These are phyloP conservation scores for Polydrusus pterygomalis DNA, from an alignment of 2,888 invertebrate species.

Conservation along the genomic window DNA sequence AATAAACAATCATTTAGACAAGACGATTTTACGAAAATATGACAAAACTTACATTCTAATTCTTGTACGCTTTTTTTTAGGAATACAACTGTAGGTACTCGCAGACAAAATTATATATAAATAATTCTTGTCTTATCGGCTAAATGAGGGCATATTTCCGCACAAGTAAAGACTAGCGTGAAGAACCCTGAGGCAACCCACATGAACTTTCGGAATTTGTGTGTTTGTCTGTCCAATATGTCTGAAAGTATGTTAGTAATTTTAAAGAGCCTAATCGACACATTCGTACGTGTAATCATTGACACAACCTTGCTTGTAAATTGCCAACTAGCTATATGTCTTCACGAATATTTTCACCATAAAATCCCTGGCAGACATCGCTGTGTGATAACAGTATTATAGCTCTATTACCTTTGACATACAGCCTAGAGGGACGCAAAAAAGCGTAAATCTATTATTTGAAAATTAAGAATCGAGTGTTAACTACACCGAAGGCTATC, in stretches of 20 bases:
- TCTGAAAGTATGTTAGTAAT: background rate
- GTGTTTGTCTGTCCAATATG: background rate
- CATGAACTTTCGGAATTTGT: no score
- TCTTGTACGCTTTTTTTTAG: no score
- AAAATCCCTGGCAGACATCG: background rate
- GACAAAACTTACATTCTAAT: no score
- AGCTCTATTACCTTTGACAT: conserved; percentile 29
- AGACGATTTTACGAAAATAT: no score
- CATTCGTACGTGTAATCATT: background rate
- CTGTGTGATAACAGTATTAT: conserved; percentile 2
- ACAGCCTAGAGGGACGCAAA: conserved; percentile 17
- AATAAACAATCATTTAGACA: no score
- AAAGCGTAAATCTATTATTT: background rate
- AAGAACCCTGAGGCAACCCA: background rate
- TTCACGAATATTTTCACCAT: conserved; percentile 10
- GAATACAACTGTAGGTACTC: no score
- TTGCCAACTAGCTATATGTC: background rate
- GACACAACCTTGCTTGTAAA: background rate
- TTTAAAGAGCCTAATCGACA: background rate
- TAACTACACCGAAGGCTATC: background rate
- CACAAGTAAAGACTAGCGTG: no score
- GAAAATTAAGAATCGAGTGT: conserved; percentile 26
- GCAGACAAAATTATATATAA: no score
- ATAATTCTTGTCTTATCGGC: no score
- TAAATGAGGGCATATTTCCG: no score